phyloP scores from a whole-genome alignment of 2,113 vertebrate genomes.

The Danionella cerebrum region DNA sequence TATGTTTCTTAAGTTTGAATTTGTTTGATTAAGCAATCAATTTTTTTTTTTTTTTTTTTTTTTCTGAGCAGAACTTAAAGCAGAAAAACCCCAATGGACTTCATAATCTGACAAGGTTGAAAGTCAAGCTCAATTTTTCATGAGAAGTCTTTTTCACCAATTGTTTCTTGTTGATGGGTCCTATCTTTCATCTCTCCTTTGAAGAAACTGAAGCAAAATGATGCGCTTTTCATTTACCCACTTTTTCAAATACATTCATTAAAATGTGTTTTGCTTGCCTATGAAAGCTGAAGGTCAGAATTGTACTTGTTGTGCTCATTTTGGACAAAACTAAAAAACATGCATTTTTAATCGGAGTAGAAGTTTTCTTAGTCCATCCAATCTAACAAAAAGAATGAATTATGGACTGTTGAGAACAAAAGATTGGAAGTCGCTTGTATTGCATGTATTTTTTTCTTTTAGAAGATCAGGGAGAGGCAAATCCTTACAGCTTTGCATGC shows the following conservation, averaged over 20 bases:
- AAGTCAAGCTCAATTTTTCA: slow-evolving; percentile 37
- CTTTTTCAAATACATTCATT: no score
- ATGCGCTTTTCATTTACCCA: no score
- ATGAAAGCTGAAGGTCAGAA: no score
- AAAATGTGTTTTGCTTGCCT: no score
- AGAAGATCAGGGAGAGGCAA: slow-evolving; percentile 48
- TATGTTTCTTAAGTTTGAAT: slow-evolving; percentile 6
- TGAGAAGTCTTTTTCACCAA: slow-evolving; percentile 19
- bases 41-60: slow-evolving; percentile 40
- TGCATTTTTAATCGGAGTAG: no score
- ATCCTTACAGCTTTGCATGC: slow-evolving; percentile 51
- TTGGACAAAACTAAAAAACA: no score
- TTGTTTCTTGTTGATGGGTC: neutral
- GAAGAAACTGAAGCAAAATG: neutral
- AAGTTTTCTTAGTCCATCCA: no score
- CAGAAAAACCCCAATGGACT: slow-evolving; percentile 9
- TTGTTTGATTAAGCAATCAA: slow-evolving; percentile 41
- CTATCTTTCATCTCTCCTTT: neutral
- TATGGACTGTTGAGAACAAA: no score
- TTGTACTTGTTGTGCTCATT: no score
- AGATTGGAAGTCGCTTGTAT: no score
- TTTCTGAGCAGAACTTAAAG: slow-evolving; percentile 24
- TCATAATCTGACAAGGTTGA: neutral
- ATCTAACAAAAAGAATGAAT: no score
- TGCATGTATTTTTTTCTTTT: no score